phyloP scores from a whole-genome alignment of 2,113 vertebrate genomes.

The Peromyscus polionotus region DNA sequence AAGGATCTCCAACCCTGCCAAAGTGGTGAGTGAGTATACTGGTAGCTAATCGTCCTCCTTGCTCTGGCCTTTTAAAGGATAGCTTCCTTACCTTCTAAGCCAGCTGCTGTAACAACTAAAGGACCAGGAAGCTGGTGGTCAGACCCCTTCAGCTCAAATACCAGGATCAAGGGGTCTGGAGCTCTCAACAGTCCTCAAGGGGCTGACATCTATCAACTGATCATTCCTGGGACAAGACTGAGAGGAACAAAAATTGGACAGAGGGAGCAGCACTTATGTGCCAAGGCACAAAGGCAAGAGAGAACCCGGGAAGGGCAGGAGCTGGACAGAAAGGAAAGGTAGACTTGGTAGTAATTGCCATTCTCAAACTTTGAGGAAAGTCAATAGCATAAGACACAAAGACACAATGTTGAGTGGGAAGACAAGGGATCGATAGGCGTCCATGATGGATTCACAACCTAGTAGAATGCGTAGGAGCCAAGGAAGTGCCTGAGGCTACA shows the following conservation, averaged over 20 bases:
- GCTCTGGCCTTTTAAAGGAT: background rate
- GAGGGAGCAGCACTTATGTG: background rate
- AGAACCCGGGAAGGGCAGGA: background rate
- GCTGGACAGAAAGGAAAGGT: background rate
- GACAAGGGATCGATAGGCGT: slow-evolving; percentile 44
- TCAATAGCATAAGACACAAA: background rate
- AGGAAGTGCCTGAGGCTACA: slow-evolving; percentile 10
- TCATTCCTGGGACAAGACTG: background rate
- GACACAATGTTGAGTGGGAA: background rate
- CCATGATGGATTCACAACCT: background rate
- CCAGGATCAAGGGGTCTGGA: slow-evolving; percentile 9
- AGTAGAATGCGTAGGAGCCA: background rate
- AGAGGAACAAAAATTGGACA: background rate
- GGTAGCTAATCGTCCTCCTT: background rate
- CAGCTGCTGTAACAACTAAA: background rate
- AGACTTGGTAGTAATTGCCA: slow-evolving; percentile 36
- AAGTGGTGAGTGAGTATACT: background rate
- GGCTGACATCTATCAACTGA: background rate
- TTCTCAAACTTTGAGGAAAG: slow-evolving; percentile 61
- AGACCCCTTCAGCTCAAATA: background rate
- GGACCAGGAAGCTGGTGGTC: background rate
- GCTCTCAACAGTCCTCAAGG: background rate
- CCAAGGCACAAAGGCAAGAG: background rate
- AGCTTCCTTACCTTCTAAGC: background rate
- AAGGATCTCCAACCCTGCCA: background rate